A percentile compares a stretch with the other conserved stretches of the same genome.
Conservation (phyloP, 1,140 invertebrate genomes). For the Trichonephila clavata region DNA sequence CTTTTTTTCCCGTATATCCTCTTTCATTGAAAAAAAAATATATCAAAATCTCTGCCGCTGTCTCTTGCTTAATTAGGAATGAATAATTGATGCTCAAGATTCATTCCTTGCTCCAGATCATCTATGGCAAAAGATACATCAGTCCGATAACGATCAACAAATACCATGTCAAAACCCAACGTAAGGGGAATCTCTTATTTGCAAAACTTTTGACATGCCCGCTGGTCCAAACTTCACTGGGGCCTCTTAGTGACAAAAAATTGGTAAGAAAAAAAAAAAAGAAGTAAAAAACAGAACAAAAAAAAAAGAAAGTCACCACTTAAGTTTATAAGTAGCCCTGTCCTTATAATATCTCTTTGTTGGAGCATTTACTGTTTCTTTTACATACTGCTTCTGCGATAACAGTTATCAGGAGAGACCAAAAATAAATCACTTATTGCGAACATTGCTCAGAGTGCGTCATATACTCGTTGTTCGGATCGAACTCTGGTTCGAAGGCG, state of each 20-base stretch:
- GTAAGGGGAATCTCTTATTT: neutral
- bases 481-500: slow-evolving; percentile 40
- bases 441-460: slow-evolving; percentile 59
- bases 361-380: slow-evolving; percentile 55
- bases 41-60: neutral
- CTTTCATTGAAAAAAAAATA: neutral
- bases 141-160: neutral
- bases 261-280: neutral
- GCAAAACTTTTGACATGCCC: neutral
- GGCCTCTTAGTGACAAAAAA: neutral
- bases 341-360: neutral
- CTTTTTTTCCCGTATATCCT: neutral
- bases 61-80: slow-evolving; percentile 9
- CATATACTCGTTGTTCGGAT: slow-evolving; percentile 22
- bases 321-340: slow-evolving; percentile 22
- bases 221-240: neutral
- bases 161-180: neutral
- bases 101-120: neutral
- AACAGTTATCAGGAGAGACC: slow-evolving; percentile 36
- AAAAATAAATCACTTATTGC: slow-evolving; percentile 75
- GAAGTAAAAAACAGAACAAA: neutral
- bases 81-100: slow-evolving; percentile 32
- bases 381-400: slow-evolving; percentile 28
- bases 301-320: neutral
- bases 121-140: neutral